phyloP scores from a whole-genome alignment of 2,888 invertebrate species.

The Diplazon laetatorius region DNA sequence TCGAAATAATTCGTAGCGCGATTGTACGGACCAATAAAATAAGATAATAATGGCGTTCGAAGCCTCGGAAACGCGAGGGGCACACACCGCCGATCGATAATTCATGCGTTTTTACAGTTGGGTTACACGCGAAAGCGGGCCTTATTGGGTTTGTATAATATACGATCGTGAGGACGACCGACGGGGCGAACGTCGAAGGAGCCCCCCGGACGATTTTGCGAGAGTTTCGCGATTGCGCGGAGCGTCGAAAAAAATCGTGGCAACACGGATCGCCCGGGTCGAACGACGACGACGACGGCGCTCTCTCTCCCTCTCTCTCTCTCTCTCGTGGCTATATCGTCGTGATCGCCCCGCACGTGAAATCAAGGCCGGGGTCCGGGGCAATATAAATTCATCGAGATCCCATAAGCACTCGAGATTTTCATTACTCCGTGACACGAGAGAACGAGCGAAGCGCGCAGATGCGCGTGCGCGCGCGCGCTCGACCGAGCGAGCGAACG shows the following conservation, averaged over 20 bases:
- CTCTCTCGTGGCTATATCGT: constrained; percentile 33
- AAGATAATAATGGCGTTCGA: constrained; percentile 64
- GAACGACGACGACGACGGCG: constrained; percentile 24
- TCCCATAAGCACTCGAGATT: constrained; percentile 63
- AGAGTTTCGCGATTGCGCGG: constrained; percentile 46
- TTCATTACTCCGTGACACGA: constrained; percentile 65
- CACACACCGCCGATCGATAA: constrained; percentile 65
- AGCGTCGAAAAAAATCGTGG: constrained; percentile 44
- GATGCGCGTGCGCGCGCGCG: constrained; percentile 47
- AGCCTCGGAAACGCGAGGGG: constrained; percentile 35
- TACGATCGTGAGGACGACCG: constrained; percentile 56
- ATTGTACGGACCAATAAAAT: constrained; percentile 66
- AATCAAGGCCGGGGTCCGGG: constrained; percentile 61
- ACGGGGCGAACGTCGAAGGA: too few species aligned
- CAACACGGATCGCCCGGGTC: constrained; percentile 32
- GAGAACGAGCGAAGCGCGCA: constrained; percentile 48
- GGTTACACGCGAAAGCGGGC: constrained; percentile 63
- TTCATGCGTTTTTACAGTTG: constrained; percentile 66
- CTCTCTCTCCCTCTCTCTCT: too few species aligned
- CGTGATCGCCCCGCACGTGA: constrained; percentile 50
- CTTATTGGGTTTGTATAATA: constrained; percentile 64
- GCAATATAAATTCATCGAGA: constrained; percentile 68
- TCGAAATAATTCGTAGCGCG: constrained; percentile 65
- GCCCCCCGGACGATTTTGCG: not conserved
- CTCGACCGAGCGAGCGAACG: too few species aligned